A percentile compares a stretch with the other conserved stretches of the same genome.
Evolutionary conservation across 2,113 vertebrate species (phyloP).

Genomic region (Cricetomys ansorgei): DNA sequence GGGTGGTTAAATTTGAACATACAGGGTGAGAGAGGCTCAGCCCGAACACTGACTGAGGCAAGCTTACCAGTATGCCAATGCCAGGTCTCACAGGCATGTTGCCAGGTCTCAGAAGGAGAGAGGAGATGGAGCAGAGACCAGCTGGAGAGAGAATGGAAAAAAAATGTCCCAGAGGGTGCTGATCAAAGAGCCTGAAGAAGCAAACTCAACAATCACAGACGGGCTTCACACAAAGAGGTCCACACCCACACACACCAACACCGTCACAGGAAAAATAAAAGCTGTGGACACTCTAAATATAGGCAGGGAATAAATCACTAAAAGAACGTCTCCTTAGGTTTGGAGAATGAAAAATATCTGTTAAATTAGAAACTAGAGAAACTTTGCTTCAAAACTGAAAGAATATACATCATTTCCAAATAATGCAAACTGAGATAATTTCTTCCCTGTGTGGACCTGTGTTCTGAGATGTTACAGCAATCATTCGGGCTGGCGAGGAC

Average conservation of each 20-base stretch:
- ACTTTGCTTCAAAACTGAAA: not conserved
- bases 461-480: fast-evolving
- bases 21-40: fast-evolving
- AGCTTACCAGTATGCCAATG: fast-evolving
- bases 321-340: fast-evolving
- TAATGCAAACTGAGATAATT: not conserved
- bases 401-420: too few relatives aligned
- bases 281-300: not conserved
- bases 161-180: not conserved
- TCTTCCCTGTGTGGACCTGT: too few relatives aligned
- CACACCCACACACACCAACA: fast-evolving
- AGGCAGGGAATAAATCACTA: not conserved
- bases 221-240: not conserved
- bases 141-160: fast-evolving
- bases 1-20: not conserved
- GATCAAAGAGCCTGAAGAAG: fast-evolving
- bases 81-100: fast-evolving
- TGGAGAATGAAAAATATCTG: fast-evolving
- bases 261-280: fast-evolving
- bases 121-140: not conserved
- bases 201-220: fast-evolving
- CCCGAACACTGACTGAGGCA: too few relatives aligned
- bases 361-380: not conserved
- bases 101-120: not conserved
- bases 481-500: not conserved